Evolutionary conservation across 2,797 vertebrate species (phyloP).

Genomic region (Meriones psammophilus): DNA sequence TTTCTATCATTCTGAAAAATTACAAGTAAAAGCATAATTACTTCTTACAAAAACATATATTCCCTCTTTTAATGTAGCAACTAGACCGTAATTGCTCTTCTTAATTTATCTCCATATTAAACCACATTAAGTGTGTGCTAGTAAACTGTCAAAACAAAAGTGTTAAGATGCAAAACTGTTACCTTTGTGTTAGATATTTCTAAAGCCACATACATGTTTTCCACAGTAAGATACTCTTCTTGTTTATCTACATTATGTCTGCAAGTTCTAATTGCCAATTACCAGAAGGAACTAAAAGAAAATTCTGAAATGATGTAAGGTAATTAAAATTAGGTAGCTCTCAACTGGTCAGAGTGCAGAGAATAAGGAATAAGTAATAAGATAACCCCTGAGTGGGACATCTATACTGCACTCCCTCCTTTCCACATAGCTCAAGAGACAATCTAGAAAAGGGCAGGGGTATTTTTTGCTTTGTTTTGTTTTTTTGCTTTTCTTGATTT

Average conservation of each 20-base stretch:
- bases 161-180: neutral
- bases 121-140: neutral
- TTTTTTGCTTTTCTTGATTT: neutral
- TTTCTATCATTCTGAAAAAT: neutral
- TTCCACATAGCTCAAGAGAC: neutral
- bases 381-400: too few relatives aligned
- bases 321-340: neutral
- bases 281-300: constrained; percentile 78
- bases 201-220: neutral
- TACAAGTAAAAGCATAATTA: neutral
- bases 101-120: neutral
- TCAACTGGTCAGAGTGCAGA: neutral
- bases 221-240: neutral
- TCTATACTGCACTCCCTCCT: neutral
- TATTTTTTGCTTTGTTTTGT: neutral
- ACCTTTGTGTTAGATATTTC: neutral
- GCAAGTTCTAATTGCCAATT: constrained; percentile 76
- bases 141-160: neutral
- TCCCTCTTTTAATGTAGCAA: neutral
- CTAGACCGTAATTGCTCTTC: neutral
- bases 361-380: neutral
- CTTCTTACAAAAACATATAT: neutral
- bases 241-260: constrained; percentile 30
- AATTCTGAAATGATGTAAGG: neutral
- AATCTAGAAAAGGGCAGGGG: too few relatives aligned